phyloP scores from a whole-genome alignment of 1,140 invertebrate species.

The Coptotermes formosanus region DNA sequence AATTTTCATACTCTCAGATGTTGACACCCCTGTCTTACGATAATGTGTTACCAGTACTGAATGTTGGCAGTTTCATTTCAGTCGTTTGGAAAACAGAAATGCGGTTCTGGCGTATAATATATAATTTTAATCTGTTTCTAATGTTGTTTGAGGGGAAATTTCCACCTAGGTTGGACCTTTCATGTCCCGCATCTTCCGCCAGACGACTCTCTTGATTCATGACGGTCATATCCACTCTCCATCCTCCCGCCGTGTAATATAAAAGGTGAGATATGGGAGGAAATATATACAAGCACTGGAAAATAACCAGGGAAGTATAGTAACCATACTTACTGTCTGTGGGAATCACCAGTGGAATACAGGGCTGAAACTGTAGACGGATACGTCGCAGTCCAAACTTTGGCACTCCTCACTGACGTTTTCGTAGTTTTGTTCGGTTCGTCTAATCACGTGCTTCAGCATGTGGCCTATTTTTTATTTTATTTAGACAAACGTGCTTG shows the following conservation, averaged over 20 bases:
- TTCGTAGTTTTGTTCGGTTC: too few species aligned
- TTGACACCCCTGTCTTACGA: neutral
- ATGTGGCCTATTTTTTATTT: too few species aligned
- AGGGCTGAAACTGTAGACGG: too few species aligned
- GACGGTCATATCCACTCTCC: slow-evolving; percentile 21
- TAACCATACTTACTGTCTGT: neutral
- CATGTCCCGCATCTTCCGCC: slow-evolving; percentile 20
- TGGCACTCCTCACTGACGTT: too few species aligned
- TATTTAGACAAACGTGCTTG: too few species aligned
- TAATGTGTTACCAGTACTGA: slow-evolving; percentile 5
- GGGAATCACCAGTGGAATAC: neutral
- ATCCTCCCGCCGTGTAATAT: slow-evolving; percentile 7
- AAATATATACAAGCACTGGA: slow-evolving; percentile 6
- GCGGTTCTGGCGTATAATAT: neutral
- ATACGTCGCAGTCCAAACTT: too few species aligned
- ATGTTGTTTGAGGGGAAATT: slow-evolving; percentile 20
- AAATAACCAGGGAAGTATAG: neutral
- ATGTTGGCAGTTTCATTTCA: neutral
- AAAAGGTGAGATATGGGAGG: slow-evolving; percentile 13
- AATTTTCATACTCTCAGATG: neutral
- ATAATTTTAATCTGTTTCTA: slow-evolving; percentile 28
- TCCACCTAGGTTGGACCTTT: neutral
- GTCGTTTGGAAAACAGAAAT: slow-evolving; percentile 8
- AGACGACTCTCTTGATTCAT: slow-evolving; percentile 17
- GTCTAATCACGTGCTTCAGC: too few species aligned